Percentiles rank a stretch among this genome's conserved stretches.
Evolutionary conservation across 2,113 vertebrate genomes (phyloP).

Genomic region (Paradoxurus hermaphroditus): DNA sequence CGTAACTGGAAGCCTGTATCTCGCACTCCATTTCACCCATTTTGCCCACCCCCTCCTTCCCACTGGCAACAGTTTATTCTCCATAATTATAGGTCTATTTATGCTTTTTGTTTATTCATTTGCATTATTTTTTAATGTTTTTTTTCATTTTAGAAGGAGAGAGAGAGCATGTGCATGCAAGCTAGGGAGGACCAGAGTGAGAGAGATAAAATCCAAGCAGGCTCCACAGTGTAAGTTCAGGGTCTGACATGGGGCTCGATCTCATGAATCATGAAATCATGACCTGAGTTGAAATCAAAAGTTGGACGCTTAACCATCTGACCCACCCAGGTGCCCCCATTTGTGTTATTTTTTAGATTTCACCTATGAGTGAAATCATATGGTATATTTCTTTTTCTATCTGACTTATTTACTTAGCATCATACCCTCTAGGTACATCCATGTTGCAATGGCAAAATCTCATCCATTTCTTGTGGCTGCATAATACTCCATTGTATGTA

Average conservation of each 20-base stretch:
- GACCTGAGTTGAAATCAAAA: too few relatives aligned
- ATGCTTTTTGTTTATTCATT: background rate
- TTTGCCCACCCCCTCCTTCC: background rate
- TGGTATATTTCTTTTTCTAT: background rate
- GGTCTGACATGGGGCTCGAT: too few relatives aligned
- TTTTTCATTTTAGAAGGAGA: too few relatives aligned
- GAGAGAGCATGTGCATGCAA: too few relatives aligned
- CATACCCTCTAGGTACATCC: background rate
- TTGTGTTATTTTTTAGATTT: background rate
- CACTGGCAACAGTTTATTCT: background rate
- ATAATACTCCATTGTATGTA: background rate
- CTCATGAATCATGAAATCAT: too few relatives aligned
- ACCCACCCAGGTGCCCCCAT: background rate
- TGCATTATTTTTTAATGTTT: too few relatives aligned
- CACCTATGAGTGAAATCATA: background rate
- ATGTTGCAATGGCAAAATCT: background rate
- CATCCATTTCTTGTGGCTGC: background rate
- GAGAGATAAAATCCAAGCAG: too few relatives aligned
- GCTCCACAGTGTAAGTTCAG: too few relatives aligned
- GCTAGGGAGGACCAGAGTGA: too few relatives aligned
- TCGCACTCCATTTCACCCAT: background rate
- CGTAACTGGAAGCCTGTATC: background rate
- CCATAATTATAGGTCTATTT: background rate
- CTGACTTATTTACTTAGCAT: background rate
- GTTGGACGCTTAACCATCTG: too few relatives aligned